Percentiles rank a stretch among this genome's conserved stretches.
Evolutionary conservation across 1,140 invertebrate genomes (phyloP).

Genomic region (Solenopsis fugax): DNA sequence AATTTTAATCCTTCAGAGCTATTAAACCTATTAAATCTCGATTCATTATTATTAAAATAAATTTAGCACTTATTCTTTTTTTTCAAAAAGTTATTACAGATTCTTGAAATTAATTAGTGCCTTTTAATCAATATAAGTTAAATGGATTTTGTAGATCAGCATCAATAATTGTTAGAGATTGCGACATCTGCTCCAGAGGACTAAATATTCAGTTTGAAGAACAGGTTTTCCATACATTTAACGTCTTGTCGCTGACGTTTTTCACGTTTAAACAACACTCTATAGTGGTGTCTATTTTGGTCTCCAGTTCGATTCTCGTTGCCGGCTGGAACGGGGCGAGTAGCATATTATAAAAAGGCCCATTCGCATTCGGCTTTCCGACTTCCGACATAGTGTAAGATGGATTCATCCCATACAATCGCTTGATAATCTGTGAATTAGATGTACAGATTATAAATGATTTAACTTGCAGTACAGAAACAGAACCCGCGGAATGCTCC

Average conservation of each 20-base stretch:
- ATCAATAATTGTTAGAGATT: no score
- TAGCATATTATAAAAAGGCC: slow-evolving; percentile 67
- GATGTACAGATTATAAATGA: not conserved
- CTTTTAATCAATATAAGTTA: no score
- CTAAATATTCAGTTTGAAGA: slow-evolving; percentile 19
- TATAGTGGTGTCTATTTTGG: slow-evolving; percentile 72
- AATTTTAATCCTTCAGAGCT: no score
- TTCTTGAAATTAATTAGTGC: no score
- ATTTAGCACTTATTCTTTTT: no score
- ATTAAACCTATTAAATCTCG: no score
- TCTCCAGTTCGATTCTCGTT: slow-evolving; percentile 77
- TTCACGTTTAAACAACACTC: slow-evolving; percentile 75
- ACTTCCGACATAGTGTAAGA: not conserved
- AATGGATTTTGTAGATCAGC: no score
- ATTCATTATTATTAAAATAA: no score
- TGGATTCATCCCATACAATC: slow-evolving; percentile 5
- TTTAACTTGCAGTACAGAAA: not conserved
- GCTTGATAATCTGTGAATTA: not conserved
- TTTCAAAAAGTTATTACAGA: no score
- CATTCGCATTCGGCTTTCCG: not conserved
- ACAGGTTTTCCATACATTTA: slow-evolving; percentile 74
- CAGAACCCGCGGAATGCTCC: not conserved
- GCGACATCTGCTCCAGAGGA: no score
- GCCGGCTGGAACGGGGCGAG: slow-evolving; percentile 83
- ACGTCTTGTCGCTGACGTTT: slow-evolving; percentile 75